Evolutionary conservation across 2,888 invertebrate genomes (phyloP).

Genomic region (Bembecia ichneumoniformis): DNA sequence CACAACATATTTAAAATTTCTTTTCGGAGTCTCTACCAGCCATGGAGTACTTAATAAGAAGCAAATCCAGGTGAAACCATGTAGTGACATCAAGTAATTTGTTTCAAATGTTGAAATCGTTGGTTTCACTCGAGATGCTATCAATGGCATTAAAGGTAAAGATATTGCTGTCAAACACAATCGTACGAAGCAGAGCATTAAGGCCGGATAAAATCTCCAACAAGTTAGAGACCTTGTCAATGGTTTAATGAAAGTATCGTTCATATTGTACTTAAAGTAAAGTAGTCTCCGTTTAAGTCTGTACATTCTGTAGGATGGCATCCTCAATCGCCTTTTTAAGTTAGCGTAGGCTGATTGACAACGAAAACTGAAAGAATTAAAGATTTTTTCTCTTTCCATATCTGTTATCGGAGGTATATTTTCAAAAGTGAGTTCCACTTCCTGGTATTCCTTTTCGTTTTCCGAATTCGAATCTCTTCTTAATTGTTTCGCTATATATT

Average conservation of each 20-base stretch:
- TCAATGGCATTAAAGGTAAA: constrained; percentile 44
- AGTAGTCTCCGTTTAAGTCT: constrained; percentile 43
- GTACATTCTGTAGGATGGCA: constrained; percentile 59
- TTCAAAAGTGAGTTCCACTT: constrained; percentile 56
- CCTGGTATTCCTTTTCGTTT: constrained; percentile 40
- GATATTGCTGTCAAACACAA: constrained; percentile 45
- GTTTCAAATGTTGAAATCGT: constrained; percentile 47
- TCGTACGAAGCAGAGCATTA: constrained; percentile 47
- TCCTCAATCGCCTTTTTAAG: constrained; percentile 45
- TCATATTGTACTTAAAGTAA: constrained; percentile 46
- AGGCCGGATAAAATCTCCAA: constrained; percentile 61
- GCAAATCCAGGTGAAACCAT: constrained; percentile 64
- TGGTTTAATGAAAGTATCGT: constrained; percentile 60
- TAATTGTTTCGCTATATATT: constrained; percentile 55
- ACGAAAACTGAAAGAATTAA: constrained; percentile 57
- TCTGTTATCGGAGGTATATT: constrained; percentile 57
- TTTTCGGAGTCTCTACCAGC: constrained; percentile 54
- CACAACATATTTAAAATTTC: constrained; percentile 56
- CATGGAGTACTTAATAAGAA: constrained; percentile 58
- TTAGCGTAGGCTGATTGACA: constrained; percentile 53
- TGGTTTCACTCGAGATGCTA: constrained; percentile 47
- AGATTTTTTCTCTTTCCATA: constrained; percentile 54
- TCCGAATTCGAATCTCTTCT: constrained; percentile 47
- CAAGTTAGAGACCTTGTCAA: constrained; percentile 54
- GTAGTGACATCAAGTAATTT: constrained; percentile 55